A percentile compares a stretch with the other conserved stretches of the same genome.
Conservation (phyloP, 30 jellyfish, hydroid and myxozoan species). For the Sanderia malayensis region DNA sequence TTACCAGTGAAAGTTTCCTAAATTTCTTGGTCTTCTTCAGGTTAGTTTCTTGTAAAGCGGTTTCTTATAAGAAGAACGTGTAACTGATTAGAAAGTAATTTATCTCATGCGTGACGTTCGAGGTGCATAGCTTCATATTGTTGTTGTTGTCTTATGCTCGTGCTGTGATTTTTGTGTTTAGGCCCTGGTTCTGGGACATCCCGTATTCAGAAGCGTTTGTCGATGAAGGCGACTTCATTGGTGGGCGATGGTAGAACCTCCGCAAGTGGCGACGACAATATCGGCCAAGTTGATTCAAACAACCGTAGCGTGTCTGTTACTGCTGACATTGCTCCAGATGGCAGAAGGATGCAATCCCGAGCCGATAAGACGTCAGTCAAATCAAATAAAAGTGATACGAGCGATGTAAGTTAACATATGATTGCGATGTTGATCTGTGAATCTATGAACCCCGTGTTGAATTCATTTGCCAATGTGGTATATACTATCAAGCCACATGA, state of each 20-base stretch:
- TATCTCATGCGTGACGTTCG: too few species aligned
- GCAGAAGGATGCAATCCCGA: conserved; percentile 23
- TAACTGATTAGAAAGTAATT: too few species aligned
- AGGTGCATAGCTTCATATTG: too few species aligned
- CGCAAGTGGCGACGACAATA: conserved; percentile 38
- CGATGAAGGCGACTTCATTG: conserved; percentile 94
- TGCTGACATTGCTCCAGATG: conserved; percentile 43
- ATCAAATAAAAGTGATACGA: conserved; percentile 46
- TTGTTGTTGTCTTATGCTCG: too few species aligned
- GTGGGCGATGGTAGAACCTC: conserved; percentile 59
- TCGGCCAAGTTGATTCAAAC: not conserved
- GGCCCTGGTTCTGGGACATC: conserved; percentile 98
- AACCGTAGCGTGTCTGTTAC: conserved; percentile 37
- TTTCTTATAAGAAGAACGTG: too few species aligned
- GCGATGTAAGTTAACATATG: conserved; percentile 24
- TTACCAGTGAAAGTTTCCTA: too few species aligned
- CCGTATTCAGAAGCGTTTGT: conserved; percentile 79
- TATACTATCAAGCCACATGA: not conserved
- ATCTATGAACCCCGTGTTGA: not conserved
- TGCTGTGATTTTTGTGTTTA: too few species aligned
- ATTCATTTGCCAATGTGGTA: not conserved
- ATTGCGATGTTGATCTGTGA: not conserved
- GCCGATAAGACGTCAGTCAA: conserved; percentile 38
- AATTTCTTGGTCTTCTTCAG: too few species aligned
- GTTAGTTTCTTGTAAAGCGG: too few species aligned